Base-by-base conservation (phyloP, 2,113 vertebrate genomes). In the Percina caprodes region DNA sequence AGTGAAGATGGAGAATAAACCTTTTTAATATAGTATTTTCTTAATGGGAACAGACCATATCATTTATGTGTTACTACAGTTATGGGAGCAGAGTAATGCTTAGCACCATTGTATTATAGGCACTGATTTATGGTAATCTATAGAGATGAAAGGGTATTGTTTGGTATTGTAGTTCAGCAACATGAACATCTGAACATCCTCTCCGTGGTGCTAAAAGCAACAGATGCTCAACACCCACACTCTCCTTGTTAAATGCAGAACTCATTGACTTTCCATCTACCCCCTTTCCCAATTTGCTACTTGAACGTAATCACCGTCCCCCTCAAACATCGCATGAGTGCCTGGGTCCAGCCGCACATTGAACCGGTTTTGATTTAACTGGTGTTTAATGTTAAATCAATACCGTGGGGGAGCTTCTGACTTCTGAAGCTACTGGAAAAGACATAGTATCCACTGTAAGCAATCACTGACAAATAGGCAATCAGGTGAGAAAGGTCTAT, bases 301-400 rank as follows among this genome's bases (percentile, higher is more conserved):
- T 82, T 45, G 3, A 85, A 76, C 83, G 87, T 84, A 94, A 92
- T 92, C 83, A 82, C 42, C 33, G 8, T 49, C 30, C 33, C 33
- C 21, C 61, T 80, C 49, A 71, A 74, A 86, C 60, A 15, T 5
- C 16, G 23, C 80, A 56, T 26, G 69, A 82, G 79, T 21, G 39
- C 72, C 75, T 6, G 6, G 49, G 74, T 83, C 39, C 72, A 52
- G 51, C 56, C 39, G 0, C 79, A 46, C 66, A n/a, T 70, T 18
- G 68, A 80, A 49, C 70, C 2, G 0, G 58, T 54, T 88, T 90
- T 71, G 69, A 92, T 90, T 87, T 63, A 61, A 81, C 83, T 61
- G 68, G 63, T 26, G 78, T 75, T 87, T 90, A 87, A 90, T 92
- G 89, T 86, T 63, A 74, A 90, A 92, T 94, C 91, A 83, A 92